Base-by-base conservation (phyloP, 35 echinoderm and acorn worm species). In the Diadema setosum region DNA sequence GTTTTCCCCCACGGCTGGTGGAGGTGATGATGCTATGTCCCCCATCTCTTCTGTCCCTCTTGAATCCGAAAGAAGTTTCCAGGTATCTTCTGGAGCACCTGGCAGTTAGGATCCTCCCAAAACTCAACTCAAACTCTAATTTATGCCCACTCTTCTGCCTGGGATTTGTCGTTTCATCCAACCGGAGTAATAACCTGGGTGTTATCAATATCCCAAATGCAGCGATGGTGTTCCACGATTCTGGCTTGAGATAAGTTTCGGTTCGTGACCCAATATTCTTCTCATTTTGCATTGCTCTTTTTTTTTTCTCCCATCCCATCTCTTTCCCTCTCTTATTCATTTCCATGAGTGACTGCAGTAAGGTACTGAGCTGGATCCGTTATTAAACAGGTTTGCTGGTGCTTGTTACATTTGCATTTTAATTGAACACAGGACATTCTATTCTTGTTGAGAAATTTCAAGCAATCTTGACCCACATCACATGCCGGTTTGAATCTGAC, bases 81-180 rank as follows among this genome's bases (percentile, higher is more conserved):
- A 67, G 30, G 63, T 67, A 67, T 67, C 63, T 12, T 67, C 20
- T 67, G 63, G 18, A 67, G 63, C 63, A 67, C 63, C 63, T 67
- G 63, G 30, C 14, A 12, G 16, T 11, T 16, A 6, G 63, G 37
- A n/a, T 67, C 63, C 24, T 67, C 27, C 63, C 63, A 33, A 67
- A n/a, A 67, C 37, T 67, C 63, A 67, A 67, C 63, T 67, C 63
- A 26, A 67, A 67, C n/a, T 67, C 63, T 67, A 67, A 67, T 67
- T 67, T 67, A 67, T 67, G 63, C 63, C 63, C 30, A 67, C 27
- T 67, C 63, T 67, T 67, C 30, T 67, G 30, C 63, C 63, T 8
- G 12, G 63, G 63, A 67, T 67, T 67, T 67, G 63, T 33, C 27
- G 63, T n/a, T 34, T 67, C 63, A 67, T 67, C 63, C 63, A 16